phyloP scores from a whole-genome alignment of 2,113 vertebrate genomes.

The Salvelinus alpinus region DNA sequence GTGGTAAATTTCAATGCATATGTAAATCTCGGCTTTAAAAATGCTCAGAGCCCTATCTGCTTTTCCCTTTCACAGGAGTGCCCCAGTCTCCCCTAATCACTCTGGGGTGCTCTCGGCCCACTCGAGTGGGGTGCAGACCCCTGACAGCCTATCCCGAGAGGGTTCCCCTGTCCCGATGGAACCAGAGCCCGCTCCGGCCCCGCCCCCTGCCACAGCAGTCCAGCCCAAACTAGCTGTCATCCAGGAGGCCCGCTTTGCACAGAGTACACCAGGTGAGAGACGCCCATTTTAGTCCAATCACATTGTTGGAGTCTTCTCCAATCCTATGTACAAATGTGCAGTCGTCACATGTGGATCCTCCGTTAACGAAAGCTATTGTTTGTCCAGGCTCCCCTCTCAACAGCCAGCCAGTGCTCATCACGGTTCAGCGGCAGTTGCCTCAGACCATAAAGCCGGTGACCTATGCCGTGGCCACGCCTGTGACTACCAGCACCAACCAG shows the following conservation, averaged over 20 bases:
- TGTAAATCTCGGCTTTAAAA: background rate
- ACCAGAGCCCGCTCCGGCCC: slow-evolving; percentile 73
- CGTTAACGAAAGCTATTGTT: background rate
- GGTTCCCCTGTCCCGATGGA: slow-evolving; percentile 93
- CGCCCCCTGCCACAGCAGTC: slow-evolving; percentile 60
- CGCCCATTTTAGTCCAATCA: background rate
- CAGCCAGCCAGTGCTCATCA: slow-evolving; percentile 91
- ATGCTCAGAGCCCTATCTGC: background rate
- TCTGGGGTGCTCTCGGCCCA: slow-evolving; percentile 93
- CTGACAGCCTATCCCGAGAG: slow-evolving; percentile 94
- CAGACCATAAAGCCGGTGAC: slow-evolving; percentile 90
- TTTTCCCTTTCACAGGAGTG: slow-evolving; percentile 78
- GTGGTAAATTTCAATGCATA: background rate
- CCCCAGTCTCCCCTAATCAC: slow-evolving; percentile 94
- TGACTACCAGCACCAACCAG: slow-evolving; percentile 83
- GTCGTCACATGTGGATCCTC: background rate
- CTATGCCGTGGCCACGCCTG: slow-evolving; percentile 89
- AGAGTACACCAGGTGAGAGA: slow-evolving; percentile 87
- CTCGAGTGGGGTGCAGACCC: slow-evolving; percentile 95
- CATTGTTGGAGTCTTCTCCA: background rate
- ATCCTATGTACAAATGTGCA: background rate
- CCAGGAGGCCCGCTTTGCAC: slow-evolving; percentile 93
- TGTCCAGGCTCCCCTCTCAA: slow-evolving; percentile 83
- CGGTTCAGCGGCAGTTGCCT: slow-evolving; percentile 90
- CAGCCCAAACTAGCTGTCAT: slow-evolving; percentile 95